phyloP scores from a whole-genome alignment of 2,888 invertebrate species.

The Pseudoips prasinana region DNA sequence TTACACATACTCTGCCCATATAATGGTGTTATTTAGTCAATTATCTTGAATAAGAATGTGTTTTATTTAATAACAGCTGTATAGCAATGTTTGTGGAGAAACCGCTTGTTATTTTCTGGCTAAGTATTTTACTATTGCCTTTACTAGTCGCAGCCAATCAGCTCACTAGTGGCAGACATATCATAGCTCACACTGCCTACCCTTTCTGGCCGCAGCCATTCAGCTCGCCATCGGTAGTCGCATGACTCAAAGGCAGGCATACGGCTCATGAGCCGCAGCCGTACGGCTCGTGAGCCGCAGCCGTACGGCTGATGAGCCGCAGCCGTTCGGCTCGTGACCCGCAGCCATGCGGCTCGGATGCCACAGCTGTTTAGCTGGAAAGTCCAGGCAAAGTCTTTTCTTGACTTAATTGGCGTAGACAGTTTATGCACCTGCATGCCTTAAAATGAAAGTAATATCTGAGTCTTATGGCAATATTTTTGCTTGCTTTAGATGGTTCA shows the following conservation, averaged over 20 bases:
- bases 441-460: not conserved
- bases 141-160: not conserved
- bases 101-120: not conserved
- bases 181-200: not conserved
- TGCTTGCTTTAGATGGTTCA: constrained; percentile 8
- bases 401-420: too few relatives aligned
- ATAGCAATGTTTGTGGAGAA: not conserved
- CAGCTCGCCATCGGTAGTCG: too few relatives aligned
- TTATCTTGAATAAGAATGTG: not conserved
- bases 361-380: not conserved
- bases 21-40: too few relatives aligned
- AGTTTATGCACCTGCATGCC: too few relatives aligned
- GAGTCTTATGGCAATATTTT: constrained; percentile 1
- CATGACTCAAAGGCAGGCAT: too few relatives aligned
- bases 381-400: not conserved
- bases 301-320: not conserved
- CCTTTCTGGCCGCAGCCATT: not conserved
- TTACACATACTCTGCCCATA: not conserved
- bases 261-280: not conserved
- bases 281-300: constrained; percentile 3
- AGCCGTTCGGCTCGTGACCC: not conserved
- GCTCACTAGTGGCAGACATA: not conserved
- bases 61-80: not conserved
- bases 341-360: constrained; percentile 1
- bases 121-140: not conserved